These are phyloP conservation scores for Drosophila mojavensis DNA, from an alignment of 1,140 invertebrate species.

Conservation along the genomic window DNA sequence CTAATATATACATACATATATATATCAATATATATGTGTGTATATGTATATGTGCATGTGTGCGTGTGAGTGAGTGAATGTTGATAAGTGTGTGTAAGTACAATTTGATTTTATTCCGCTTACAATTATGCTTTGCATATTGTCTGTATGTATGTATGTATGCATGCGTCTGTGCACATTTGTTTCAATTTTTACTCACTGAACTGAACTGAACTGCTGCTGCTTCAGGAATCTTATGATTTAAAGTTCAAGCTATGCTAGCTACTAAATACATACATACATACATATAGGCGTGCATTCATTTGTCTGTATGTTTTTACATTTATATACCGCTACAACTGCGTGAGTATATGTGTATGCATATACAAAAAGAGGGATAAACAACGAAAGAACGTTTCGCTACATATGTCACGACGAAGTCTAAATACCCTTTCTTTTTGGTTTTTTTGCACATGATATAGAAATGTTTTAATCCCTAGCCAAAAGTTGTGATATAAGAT, in stretches of 20 bases:
- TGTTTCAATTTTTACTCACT: slow-evolving; percentile 9
- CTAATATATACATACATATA: slow-evolving; percentile 1
- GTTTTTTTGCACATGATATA: neutral
- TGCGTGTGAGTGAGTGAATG: slow-evolving; percentile 5
- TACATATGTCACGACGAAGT: neutral
- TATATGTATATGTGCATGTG: slow-evolving; percentile 1
- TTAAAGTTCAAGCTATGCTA: neutral
- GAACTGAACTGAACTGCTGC: neutral
- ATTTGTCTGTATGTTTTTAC: slow-evolving; percentile 15
- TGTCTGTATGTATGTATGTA: slow-evolving; percentile 8
- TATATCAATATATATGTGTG: neutral
- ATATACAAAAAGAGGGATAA: neutral
- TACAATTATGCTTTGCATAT: neutral
- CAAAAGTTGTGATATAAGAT: neutral
- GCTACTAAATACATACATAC: neutral
- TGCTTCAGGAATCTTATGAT: neutral
- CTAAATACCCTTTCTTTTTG: neutral
- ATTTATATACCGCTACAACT: neutral
- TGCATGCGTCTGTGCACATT: slow-evolving; percentile 20
- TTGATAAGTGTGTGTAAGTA: slow-evolving; percentile 17
- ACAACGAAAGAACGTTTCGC: neutral
- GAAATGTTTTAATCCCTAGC: neutral
- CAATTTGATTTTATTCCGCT: slow-evolving; percentile 5
- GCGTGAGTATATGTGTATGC: neutral
- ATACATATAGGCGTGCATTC: slow-evolving; percentile 2